These are phyloP conservation scores for Drosophila cardini DNA, from an alignment of 1,140 invertebrate species.

Conservation along the genomic window DNA sequence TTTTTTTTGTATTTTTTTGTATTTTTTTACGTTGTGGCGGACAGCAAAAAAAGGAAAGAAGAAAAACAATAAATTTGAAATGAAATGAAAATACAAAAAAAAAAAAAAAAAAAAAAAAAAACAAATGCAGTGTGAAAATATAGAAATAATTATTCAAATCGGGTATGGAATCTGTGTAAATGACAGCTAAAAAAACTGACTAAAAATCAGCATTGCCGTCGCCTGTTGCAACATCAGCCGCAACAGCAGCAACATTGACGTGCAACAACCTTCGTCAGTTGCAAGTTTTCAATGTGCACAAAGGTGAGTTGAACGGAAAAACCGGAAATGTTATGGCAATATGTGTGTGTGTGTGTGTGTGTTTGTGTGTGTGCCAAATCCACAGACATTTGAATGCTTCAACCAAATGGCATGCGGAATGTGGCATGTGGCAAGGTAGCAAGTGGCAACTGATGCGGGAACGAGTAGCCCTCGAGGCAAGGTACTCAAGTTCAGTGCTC, in stretches of 20 bases:
- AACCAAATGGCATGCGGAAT: background rate
- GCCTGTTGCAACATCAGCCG: slow-evolving; percentile 36
- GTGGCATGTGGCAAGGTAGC: slow-evolving; percentile 2
- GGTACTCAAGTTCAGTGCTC: slow-evolving; percentile 6
- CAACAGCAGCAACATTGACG: slow-evolving; percentile 22
- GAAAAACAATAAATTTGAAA: background rate
- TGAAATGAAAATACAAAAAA: background rate
- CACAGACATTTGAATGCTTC: background rate
- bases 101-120: background rate
- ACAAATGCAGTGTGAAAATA: background rate
- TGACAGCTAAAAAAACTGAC: slow-evolving; percentile 33
- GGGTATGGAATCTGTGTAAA: slow-evolving; percentile 12
- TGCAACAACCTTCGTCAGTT: slow-evolving; percentile 16
- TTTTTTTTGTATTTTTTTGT: background rate
- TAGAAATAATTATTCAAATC: slow-evolving; percentile 20
- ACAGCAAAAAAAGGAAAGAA: background rate
- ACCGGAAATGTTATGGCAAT: slow-evolving; percentile 3
- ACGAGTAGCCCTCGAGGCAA: slow-evolving; percentile 14
- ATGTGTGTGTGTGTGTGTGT: background rate
- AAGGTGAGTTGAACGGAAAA: slow-evolving; percentile 49
- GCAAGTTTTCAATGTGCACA: slow-evolving; percentile 50
- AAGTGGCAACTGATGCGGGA: slow-evolving; percentile 14
- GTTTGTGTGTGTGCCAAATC: background rate
- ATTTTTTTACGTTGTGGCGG: background rate
- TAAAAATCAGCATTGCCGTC: background rate